Evolutionary conservation across 1,140 invertebrate species (phyloP), one percentile per base, ranked within the genome.

Genomic region (Theocolax elegans): DNA sequence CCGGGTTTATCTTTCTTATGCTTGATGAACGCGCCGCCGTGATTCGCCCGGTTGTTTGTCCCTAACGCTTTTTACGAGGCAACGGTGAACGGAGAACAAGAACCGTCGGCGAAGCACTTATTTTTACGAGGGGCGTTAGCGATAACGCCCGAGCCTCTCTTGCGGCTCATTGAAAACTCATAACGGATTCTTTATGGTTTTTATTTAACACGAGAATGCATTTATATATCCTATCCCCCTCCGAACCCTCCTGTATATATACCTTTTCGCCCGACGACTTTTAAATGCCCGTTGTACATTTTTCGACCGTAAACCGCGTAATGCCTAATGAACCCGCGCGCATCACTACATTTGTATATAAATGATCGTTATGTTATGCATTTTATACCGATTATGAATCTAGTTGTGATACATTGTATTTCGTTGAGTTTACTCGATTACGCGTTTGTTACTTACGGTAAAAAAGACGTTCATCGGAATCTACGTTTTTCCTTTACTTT

Each of bases 81-180:
- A 23, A 40, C 19, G n/a, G 29, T 15, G 54, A 44, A 58, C 65
- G 40, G 19, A 71, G 51, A 65, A 58, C 29, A 12, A 58, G n/a
- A 35, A 10, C 19, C 19, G 25, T 65, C 35, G 29, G 42, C 27
- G 25, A 59, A 31, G 63, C 40, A 67, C 51, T 67, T 67, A 67
- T 58, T 67, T 67, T 67, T 67, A 67, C 42, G 65, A 67, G 53
- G 4, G 19, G 31, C 29, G 23, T n/a, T 31, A 31, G 44, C 23
- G 15, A 56, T 67, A 67, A 23, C 44, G 58, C 53, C 58, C 42
- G 15, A 21, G 29, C 31, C n/a, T 48, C 31, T 15, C 15, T n/a
- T n/a, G 21, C 65, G 44, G 46, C 68, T 75, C 68, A 75, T 75
- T 73, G 74, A 67, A 73, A 75, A 73, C 44, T 64, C 65, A 71